Evolutionary conservation across 2,797 vertebrate genomes (phyloP).

Genomic region (Aulostomus chinensis): DNA sequence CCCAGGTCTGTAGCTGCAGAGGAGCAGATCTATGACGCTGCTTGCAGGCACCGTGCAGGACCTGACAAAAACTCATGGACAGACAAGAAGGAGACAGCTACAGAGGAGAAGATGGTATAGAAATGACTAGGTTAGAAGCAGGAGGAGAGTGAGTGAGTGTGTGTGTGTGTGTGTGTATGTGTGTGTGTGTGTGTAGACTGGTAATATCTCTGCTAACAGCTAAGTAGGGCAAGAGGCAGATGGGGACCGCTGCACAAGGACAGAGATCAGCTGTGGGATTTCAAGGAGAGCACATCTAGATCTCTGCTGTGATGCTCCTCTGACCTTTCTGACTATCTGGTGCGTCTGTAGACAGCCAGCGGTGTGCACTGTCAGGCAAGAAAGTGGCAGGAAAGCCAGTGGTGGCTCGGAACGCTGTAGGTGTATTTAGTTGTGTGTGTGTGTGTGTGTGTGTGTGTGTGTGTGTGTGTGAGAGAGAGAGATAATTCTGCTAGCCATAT

Average conservation of each 20-base stretch:
- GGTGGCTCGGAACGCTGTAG: constrained; percentile 1
- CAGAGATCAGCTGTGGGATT: constrained; percentile 21
- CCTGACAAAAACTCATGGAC: constrained; percentile 46
- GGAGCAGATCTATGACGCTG: constrained; percentile 50
- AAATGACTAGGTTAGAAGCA: constrained; percentile 58
- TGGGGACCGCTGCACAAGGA: constrained; percentile 15
- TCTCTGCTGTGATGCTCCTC: constrained; percentile 8
- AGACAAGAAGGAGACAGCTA: constrained; percentile 18
- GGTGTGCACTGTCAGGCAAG: constrained; percentile 19
- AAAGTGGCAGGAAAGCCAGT: constrained; percentile 10
- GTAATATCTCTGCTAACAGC: constrained; percentile 42
- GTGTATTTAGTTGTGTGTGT: constrained; percentile 35
- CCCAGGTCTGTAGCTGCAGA: constrained; percentile 66
- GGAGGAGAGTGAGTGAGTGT: constrained; percentile 47
- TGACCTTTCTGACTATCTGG: constrained; percentile 37
- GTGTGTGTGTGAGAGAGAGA: too few relatives aligned
- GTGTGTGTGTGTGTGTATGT: constrained; percentile 27
- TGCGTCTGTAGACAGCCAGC: constrained; percentile 15
- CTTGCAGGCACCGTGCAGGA: constrained; percentile 16
- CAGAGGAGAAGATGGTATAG: constrained; percentile 26
- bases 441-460: constrained; percentile 25
- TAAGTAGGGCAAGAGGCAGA: constrained; percentile 33
- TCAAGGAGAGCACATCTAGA: constrained; percentile 9
- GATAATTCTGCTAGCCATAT: constrained; percentile 61
- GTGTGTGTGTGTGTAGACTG: constrained; percentile 22